Base-by-base conservation (phyloP, 1,140 invertebrate species). In the Chrysopa pallens region DNA sequence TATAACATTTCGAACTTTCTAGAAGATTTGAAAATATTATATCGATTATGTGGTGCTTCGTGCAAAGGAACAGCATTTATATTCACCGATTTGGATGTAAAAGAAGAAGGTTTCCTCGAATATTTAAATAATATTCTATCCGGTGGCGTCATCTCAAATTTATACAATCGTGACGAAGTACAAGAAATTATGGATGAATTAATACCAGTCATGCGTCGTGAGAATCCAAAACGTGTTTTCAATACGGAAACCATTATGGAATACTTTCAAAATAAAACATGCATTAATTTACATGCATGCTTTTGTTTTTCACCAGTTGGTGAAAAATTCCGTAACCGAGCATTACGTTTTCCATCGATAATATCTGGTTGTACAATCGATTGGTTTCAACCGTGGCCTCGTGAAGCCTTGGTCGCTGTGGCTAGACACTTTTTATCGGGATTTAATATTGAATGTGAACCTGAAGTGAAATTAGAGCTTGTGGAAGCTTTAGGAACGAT, bases 381-480 rank as follows among this genome's bases (percentile, higher is more conserved):
- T 60, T 97, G 92, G 93, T 94, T 95, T 57, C 90, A 93, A 59
- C 84, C 90, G 12, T 97, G 93, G 92, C 92, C 92, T 2, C 85
- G 82, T 60, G 89, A 96, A 66, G 93, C 93, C 36, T 63, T 97
- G 11, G 78, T 96, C 37, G 74, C 84, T 36, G 92, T 96, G 9
- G 90, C 91, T 8, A 71, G 82, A 57, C 90, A 96, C 66, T 96
- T 94, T 64, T 66, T 96, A 27, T 64, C 76, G 17, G 80, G 88
- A 52, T 96, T 91, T 63, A 72, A 84, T 56, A 92, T 96, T 44
- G 84, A 83, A 50, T 94, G 90, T 59, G 81, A 78, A 8, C 55
- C 60, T 43, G 73, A 85, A 55, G 78, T 91, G 0, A 95, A 95
- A 67, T 63, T 67, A 49, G 78, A 93, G 60, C 61, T 95, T 6